Evolutionary conservation across 2,888 invertebrate genomes (phyloP).

Genomic region (Chrysolina haemoptera): DNA sequence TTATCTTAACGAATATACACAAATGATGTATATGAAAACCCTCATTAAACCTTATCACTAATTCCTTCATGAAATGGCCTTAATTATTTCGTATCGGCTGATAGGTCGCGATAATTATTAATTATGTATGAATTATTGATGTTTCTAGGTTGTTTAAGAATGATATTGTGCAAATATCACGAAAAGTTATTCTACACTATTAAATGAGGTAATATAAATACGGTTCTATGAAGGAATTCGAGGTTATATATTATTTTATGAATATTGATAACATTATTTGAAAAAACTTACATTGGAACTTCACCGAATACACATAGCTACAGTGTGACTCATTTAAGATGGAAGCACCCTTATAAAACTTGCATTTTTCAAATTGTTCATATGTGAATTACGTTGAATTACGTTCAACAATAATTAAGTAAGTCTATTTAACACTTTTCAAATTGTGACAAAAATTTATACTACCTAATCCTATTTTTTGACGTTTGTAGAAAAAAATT

Average conservation of each 20-base stretch:
- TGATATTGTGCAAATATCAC: slow-evolving; percentile 19
- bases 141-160: slow-evolving; percentile 31
- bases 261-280: slow-evolving; percentile 27
- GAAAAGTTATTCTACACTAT: slow-evolving; percentile 25
- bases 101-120: slow-evolving; percentile 46
- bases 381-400: too few relatives aligned
- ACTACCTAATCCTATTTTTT: too few relatives aligned
- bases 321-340: too few relatives aligned
- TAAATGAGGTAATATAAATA: slow-evolving; percentile 28
- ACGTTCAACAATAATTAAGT: too few relatives aligned
- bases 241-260: slow-evolving; percentile 34
- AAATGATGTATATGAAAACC: not conserved
- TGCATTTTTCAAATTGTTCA: too few relatives aligned
- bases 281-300: too few relatives aligned
- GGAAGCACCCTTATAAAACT: too few relatives aligned
- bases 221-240: slow-evolving; percentile 14
- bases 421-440: too few relatives aligned
- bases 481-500: too few relatives aligned
- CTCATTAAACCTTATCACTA: slow-evolving; percentile 25
- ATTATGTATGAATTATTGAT: slow-evolving; percentile 55
- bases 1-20: slow-evolving; percentile 7
- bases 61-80: slow-evolving; percentile 30
- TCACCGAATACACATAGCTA: too few relatives aligned
- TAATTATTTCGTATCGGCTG: slow-evolving; percentile 39
- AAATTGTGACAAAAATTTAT: too few relatives aligned